phyloP scores from a whole-genome alignment of 2,797 vertebrate genomes.

The Eospalax fontanierii region DNA sequence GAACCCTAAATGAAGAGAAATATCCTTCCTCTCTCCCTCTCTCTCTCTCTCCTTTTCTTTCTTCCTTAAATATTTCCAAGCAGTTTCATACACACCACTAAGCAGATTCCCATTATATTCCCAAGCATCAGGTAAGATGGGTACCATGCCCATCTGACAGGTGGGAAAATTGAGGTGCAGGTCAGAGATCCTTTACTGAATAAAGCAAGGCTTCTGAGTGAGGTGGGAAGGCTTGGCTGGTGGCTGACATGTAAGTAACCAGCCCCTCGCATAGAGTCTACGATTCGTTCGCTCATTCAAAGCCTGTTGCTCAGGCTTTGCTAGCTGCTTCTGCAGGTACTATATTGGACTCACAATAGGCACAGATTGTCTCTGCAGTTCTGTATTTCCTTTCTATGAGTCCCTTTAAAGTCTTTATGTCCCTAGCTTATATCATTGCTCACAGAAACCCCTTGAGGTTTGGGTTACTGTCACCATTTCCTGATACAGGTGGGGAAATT shows the following conservation, averaged over 20 bases:
- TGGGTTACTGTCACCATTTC: background rate
- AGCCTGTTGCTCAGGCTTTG: background rate
- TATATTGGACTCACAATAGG: accelerated
- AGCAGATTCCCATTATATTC: background rate
- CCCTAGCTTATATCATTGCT: background rate
- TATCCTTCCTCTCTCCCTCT: background rate
- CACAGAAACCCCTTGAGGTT: background rate
- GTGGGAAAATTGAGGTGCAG: background rate
- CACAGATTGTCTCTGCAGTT: background rate
- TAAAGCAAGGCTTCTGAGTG: background rate
- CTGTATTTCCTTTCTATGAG: background rate
- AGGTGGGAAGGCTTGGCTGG: background rate
- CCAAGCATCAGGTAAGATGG: background rate
- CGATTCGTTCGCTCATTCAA: background rate
- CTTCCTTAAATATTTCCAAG: background rate
- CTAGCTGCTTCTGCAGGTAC: background rate
- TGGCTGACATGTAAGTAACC: background rate
- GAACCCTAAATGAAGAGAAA: background rate
- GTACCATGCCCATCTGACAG: background rate
- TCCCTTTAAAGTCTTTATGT: background rate
- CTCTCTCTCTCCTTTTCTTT: background rate
- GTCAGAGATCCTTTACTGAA: background rate
- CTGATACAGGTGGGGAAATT: background rate
- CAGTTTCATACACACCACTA: background rate
- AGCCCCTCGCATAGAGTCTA: background rate